These are phyloP conservation scores for Amphiprion percula DNA, from an alignment of 2,113 vertebrate species.

Conservation along the genomic window DNA sequence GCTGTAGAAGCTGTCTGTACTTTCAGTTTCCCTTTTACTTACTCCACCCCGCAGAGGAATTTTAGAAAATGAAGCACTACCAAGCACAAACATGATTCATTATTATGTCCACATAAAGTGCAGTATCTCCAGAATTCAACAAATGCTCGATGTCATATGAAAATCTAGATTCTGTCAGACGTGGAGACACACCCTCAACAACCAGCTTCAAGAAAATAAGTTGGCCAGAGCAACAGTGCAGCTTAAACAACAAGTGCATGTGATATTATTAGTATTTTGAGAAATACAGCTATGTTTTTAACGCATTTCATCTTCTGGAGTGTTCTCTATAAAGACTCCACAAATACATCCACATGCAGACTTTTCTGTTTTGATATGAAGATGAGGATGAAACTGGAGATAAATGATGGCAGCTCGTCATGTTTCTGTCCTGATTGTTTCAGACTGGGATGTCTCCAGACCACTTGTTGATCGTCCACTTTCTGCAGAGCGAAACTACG, in stretches of 20 bases:
- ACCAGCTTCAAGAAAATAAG: not conserved
- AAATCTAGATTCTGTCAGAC: not conserved
- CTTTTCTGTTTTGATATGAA: too few relatives aligned
- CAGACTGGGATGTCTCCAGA: not conserved
- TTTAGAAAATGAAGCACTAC: too few relatives aligned
- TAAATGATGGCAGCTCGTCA: not conserved
- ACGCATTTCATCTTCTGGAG: too few relatives aligned
- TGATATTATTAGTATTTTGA: too few relatives aligned
- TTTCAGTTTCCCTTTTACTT: constrained; percentile 20
- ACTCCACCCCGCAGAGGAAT: not conserved
- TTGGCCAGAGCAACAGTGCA: not conserved
- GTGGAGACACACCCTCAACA: constrained; percentile 42
- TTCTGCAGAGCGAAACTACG: constrained; percentile 32
- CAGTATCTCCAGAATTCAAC: not conserved
- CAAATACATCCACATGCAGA: not conserved
- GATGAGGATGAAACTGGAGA: not conserved
- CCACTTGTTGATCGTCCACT: constrained; percentile 52
- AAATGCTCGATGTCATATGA: not conserved
- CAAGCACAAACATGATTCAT: not conserved
- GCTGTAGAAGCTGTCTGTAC: not conserved
- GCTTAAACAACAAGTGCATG: not conserved
- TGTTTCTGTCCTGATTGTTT: not conserved
- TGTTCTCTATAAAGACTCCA: too few relatives aligned
- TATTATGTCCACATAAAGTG: not conserved
- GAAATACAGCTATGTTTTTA: too few relatives aligned